phyloP scores from a whole-genome alignment of 2,113 vertebrate genomes.

The Nycticorax nycticorax region DNA sequence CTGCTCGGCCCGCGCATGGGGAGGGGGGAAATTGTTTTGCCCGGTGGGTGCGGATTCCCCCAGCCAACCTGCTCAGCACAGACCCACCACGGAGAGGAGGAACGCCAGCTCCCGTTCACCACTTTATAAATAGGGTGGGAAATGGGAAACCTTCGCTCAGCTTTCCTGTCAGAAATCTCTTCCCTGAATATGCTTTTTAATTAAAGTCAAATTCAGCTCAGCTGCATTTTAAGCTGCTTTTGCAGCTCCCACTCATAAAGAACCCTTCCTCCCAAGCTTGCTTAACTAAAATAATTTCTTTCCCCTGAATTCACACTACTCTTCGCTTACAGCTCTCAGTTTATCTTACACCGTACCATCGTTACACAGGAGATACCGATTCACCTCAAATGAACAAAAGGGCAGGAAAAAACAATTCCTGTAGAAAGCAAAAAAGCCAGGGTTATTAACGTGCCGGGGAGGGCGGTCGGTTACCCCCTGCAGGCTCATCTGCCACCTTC shows the following conservation, averaged over 20 bases:
- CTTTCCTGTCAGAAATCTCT: constrained; percentile 2
- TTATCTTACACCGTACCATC: background rate
- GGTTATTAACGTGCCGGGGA: background rate
- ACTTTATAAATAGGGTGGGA: constrained; percentile 18
- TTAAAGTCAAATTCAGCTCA: background rate
- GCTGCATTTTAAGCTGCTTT: background rate
- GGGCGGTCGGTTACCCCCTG: background rate
- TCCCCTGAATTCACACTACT: background rate
- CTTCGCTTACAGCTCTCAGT: background rate
- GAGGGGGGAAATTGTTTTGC: background rate
- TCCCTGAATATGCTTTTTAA: background rate
- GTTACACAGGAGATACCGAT: rapidly evolving
- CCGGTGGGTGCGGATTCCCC: background rate
- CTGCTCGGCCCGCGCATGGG: background rate
- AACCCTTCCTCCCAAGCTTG: background rate
- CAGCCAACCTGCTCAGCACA: background rate
- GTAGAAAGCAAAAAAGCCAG: background rate
- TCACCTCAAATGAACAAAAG: background rate
- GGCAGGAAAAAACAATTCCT: background rate
- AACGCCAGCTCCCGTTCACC: background rate
- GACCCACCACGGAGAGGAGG: background rate
- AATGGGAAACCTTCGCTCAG: background rate
- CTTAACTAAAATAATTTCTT: background rate
- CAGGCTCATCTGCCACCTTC: background rate
- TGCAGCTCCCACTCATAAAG: background rate